Percentiles rank a stretch among this genome's conserved stretches.
phyloP scores from a whole-genome alignment of 2,888 invertebrate species.

The Sarcophaga variegata region DNA sequence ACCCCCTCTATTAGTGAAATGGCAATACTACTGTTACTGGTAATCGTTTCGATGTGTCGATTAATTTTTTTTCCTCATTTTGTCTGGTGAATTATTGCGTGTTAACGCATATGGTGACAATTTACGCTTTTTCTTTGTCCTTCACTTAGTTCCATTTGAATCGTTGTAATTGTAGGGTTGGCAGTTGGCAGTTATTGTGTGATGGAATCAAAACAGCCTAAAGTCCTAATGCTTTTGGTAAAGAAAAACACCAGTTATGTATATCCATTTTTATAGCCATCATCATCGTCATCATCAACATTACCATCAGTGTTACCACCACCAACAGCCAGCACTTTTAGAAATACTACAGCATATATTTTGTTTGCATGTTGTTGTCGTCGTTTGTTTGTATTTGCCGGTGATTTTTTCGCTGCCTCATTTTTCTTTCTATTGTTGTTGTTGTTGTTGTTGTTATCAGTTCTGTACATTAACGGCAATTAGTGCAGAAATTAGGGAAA shows the following conservation, averaged over 20 bases:
- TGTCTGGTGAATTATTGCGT: slow-evolving; percentile 82
- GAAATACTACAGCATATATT: not conserved
- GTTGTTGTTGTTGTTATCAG: not conserved
- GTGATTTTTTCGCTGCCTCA: not conserved
- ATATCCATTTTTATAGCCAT: slow-evolving; percentile 41
- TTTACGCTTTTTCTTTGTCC: slow-evolving; percentile 72
- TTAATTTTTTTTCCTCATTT: slow-evolving; percentile 63
- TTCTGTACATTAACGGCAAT: slow-evolving; percentile 72
- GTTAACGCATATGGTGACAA: slow-evolving; percentile 82
- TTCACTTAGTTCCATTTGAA: slow-evolving; percentile 2
- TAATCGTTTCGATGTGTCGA: slow-evolving; percentile 81
- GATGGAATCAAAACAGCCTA: slow-evolving; percentile 26
- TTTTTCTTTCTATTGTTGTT: too few relatives aligned
- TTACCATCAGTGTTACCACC: not conserved
- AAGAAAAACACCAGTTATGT: slow-evolving; percentile 58
- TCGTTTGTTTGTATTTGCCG: slow-evolving; percentile 24
- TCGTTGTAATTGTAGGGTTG: slow-evolving; percentile 42
- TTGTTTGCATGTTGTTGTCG: slow-evolving; percentile 54
- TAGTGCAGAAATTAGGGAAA: slow-evolving; percentile 77
- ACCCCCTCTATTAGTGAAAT: slow-evolving; percentile 76
- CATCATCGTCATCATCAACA: slow-evolving; percentile 7
- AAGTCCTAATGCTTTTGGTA: slow-evolving; percentile 73
- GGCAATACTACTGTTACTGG: slow-evolving; percentile 73
- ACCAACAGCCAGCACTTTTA: slow-evolving; percentile 2
- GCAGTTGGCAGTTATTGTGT: not conserved